Evolutionary conservation across 2,888 invertebrate genomes (phyloP).

Genomic region (Mythimna loreyi): DNA sequence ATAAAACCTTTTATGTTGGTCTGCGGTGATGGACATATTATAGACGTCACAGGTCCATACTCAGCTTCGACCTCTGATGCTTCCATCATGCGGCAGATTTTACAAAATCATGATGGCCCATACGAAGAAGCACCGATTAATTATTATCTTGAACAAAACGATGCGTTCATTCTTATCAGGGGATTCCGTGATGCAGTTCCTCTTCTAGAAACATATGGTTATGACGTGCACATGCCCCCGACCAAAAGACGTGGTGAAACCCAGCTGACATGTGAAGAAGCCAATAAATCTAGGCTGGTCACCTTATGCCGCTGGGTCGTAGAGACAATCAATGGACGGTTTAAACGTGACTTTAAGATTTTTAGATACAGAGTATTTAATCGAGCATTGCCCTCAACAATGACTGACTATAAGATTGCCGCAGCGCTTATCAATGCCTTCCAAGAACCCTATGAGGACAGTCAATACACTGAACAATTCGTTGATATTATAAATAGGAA

Average conservation of each 20-base stretch:
- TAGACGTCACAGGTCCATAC: slow-evolving; percentile 46
- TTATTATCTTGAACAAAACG: slow-evolving; percentile 38
- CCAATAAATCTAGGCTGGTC: slow-evolving; percentile 34
- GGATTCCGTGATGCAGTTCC: slow-evolving; percentile 20
- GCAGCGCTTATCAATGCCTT: slow-evolving; percentile 27
- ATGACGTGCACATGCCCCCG: slow-evolving; percentile 10
- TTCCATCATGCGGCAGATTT: slow-evolving; percentile 31
- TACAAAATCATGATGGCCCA: slow-evolving; percentile 33
- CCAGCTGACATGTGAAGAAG: slow-evolving; percentile 31
- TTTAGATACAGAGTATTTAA: slow-evolving; percentile 14
- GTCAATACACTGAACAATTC: not conserved
- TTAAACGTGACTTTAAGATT: slow-evolving; percentile 6
- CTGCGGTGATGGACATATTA: slow-evolving; percentile 42
- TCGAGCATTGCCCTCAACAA: slow-evolving; percentile 11
- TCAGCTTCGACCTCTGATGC: slow-evolving; percentile 47
- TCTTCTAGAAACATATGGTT: slow-evolving; percentile 49
- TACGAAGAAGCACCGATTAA: slow-evolving; percentile 10
- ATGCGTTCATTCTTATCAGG: not conserved
- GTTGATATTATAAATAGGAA: slow-evolving; percentile 18
- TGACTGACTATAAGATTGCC: slow-evolving; percentile 34
- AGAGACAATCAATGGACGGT: not conserved
- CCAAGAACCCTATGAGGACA: slow-evolving; percentile 18
- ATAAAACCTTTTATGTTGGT: slow-evolving; percentile 18
- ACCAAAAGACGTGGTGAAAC: slow-evolving; percentile 24
- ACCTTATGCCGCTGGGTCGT: slow-evolving; percentile 28